Evolutionary conservation across 2,888 invertebrate genomes (phyloP), one percentile per base, ranked within the genome.

Genomic region (Nasonovia ribisnigri): DNA sequence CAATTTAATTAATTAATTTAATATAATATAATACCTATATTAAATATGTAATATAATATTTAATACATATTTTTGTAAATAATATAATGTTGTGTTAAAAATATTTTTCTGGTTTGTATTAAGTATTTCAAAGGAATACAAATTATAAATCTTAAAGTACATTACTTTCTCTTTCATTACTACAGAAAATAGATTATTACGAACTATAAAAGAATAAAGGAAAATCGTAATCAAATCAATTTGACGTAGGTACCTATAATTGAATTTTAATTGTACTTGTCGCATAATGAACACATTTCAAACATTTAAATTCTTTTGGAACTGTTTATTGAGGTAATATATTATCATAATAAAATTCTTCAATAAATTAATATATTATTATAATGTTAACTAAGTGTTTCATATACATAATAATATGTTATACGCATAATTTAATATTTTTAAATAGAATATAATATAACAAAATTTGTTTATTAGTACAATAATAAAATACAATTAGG

Each of bases 141-240:
- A 36, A 67, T 90, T 36, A 67, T 67, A 36, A 36, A 67, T 90
- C 48, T 36, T 67, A 20, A 26, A 67, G 46, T 88, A 86, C 43
- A n/a, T 46, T n/a, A 90, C 77, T 90, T 90, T 90, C 90, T 90
- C 90, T 90, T 90, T 90, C 42, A 90, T 48, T 51, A 84, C 24
- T 16, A 29, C 77, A 51, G 26, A 36, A 36, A 51, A 51, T 51
- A 88, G 24, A 88, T 51, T 36, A 90, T 51, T 36, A 36, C 20
- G 10, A 67, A 24, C n/a, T 24, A 26, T 84, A 51, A 16, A 88
- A 48, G 20, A 4, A n/a, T 46, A 16, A n/a, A 24, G 46, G n/a
- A 36, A 24, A 90, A 24, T 46, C 67, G 67, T 48, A 60, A n/a
- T 90, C n/a, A 46, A 16, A 11, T 67, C 0, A 46, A 90, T 90